These are phyloP conservation scores for Brachylomia viminalis DNA, from an alignment of 2,888 invertebrate species.

Conservation along the genomic window DNA sequence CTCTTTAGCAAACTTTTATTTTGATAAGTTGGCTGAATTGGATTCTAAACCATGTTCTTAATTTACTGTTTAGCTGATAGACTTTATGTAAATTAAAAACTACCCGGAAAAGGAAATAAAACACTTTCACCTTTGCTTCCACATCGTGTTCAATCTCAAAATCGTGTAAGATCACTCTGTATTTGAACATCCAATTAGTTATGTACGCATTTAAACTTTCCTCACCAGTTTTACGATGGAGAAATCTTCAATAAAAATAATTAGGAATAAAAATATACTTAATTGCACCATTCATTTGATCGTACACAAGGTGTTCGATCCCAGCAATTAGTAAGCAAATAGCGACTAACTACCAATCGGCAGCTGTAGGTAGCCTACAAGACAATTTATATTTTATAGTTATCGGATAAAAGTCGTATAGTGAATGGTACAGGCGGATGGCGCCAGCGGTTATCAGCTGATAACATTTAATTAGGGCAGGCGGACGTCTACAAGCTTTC, in stretches of 20 bases:
- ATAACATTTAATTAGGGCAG: slow-evolving; percentile 76
- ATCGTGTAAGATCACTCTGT: neutral
- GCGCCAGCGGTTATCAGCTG: slow-evolving; percentile 79
- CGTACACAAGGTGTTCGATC: slow-evolving; percentile 43
- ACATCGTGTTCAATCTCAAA: slow-evolving; percentile 6
- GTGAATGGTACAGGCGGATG: slow-evolving; percentile 62
- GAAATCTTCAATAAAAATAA: slow-evolving; percentile 10
- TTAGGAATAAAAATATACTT: slow-evolving; percentile 13
- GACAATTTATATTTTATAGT: slow-evolving; percentile 44
- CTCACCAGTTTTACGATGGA: neutral
- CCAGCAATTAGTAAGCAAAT: slow-evolving; percentile 49
- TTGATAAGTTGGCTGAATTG: neutral
- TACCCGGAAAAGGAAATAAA: no score
- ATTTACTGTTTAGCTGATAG: neutral
- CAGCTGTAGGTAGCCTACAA: slow-evolving; percentile 36
- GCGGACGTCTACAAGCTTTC: slow-evolving; percentile 57
- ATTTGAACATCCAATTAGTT: slow-evolving; percentile 11
- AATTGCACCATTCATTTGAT: slow-evolving; percentile 27
- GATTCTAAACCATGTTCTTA: neutral
- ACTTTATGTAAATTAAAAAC: neutral
- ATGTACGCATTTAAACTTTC: slow-evolving; percentile 18
- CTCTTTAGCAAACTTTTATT: neutral
- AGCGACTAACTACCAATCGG: slow-evolving; percentile 27
- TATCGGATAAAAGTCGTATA: slow-evolving; percentile 48
- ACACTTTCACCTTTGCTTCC: slow-evolving; percentile 6